These are phyloP conservation scores for Indicator maculatus DNA, from an alignment of 2,113 vertebrate genomes.

Conservation along the genomic window DNA sequence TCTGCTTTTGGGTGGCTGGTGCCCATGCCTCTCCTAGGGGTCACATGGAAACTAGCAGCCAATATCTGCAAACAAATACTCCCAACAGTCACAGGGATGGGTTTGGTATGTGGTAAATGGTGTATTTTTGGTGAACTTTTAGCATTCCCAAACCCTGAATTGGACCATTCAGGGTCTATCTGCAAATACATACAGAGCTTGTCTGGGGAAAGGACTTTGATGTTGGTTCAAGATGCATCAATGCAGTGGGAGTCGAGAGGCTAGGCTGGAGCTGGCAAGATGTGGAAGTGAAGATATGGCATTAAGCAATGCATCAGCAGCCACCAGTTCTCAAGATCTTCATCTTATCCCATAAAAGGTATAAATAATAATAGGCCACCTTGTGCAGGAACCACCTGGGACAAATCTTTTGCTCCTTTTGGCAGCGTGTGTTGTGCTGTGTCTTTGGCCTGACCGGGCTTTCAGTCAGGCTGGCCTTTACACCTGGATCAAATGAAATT, in stretches of 20 bases:
- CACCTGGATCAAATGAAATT: background rate
- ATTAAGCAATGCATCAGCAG: background rate
- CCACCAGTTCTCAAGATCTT: background rate
- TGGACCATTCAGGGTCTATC: background rate
- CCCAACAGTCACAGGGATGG: background rate
- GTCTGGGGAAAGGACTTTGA: background rate
- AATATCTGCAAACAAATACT: background rate
- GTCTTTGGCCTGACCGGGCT: background rate
- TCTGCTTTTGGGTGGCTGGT: background rate
- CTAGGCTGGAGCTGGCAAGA: background rate
- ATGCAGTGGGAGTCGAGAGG: background rate
- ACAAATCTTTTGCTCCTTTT: background rate
- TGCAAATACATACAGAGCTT: background rate
- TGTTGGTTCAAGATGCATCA: background rate
- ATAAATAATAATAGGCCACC: background rate
- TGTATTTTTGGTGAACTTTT: background rate
- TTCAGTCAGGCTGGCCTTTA: background rate
- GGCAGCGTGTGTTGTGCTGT: background rate
- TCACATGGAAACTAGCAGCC: background rate
- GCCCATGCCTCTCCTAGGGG: rapidly evolving
- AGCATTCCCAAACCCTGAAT: background rate
- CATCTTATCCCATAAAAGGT: background rate
- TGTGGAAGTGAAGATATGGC: background rate
- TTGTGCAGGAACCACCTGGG: background rate
- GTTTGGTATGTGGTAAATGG: background rate